These are phyloP conservation scores for Halocynthia roretzi DNA, from an alignment of 23 tunicate genomes.

Conservation along the genomic window DNA sequence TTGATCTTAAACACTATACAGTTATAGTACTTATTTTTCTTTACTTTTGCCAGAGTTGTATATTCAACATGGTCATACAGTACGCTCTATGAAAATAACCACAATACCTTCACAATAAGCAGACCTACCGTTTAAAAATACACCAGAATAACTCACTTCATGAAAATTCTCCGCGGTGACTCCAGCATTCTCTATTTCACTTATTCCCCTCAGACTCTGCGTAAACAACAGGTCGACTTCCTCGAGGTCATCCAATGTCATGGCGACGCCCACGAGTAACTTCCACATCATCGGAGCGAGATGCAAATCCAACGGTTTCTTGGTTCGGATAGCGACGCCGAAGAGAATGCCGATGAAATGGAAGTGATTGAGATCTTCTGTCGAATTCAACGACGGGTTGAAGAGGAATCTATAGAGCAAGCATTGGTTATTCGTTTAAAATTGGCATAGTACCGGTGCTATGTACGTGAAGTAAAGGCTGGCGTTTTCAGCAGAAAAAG, in stretches of 20 bases:
- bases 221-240: conserved; percentile 55
- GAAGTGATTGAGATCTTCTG: conserved; percentile 37
- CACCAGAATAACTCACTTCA: conserved; percentile 32
- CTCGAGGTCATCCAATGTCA: conserved; percentile 54
- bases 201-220: conserved; percentile 56
- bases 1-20: too few relatives aligned
- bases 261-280: conserved; percentile 39
- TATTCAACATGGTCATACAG: too few relatives aligned
- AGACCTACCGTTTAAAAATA: too few relatives aligned
- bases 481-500: too few relatives aligned
- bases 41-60: too few relatives aligned
- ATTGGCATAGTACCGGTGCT: too few relatives aligned
- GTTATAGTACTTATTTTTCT: too few relatives aligned
- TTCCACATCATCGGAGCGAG: conserved; percentile 81
- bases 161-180: conserved; percentile 61
- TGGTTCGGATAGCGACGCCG: conserved; percentile 93
- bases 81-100: too few relatives aligned
- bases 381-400: conserved; percentile 46
- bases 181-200: conserved; percentile 53
- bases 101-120: too few relatives aligned
- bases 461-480: too few relatives aligned
- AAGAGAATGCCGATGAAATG: conserved; percentile 75
- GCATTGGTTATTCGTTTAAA: background rate
- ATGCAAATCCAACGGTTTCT: conserved; percentile 89
- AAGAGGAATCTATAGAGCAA: conserved; percentile 5